Conservation (phyloP, 2,888 invertebrate genomes). For the Pristionchus mayeri region DNA sequence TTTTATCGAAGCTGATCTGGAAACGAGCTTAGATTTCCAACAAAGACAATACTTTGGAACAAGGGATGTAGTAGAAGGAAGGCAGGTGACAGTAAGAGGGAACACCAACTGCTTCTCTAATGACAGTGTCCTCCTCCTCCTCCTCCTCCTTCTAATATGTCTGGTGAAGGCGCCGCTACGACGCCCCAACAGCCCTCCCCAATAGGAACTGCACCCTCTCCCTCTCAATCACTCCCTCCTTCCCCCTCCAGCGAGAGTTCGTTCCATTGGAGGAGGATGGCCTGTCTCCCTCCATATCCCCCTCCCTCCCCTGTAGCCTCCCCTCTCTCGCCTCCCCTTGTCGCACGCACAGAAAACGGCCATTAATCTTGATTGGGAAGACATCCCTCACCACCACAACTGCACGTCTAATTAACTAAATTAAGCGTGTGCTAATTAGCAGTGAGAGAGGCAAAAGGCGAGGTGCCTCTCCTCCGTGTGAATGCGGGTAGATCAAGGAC, state of each 20-base stretch:
- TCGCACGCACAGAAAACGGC: conserved; percentile 17
- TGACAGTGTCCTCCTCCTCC: neutral
- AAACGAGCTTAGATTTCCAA: no score
- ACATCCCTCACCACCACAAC: neutral
- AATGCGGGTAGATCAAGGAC: neutral
- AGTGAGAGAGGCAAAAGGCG: neutral
- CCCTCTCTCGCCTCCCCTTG: neutral
- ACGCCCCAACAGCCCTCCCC: conserved; percentile 34
- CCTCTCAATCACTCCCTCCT: neutral
- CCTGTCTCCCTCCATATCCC: neutral
- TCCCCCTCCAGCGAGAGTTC: neutral
- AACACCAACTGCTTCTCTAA: conserved; percentile 13
- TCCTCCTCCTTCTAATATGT: conserved; percentile 31
- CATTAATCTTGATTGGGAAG: conserved; percentile 27
- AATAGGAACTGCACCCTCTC: neutral
- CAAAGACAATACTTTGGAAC: no score
- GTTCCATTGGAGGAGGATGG: neutral
- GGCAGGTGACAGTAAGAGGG: neutral
- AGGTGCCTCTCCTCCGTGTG: no score
- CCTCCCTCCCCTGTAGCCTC: neutral
- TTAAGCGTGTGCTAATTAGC: conserved; percentile 20
- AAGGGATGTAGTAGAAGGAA: neutral
- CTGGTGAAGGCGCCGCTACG: conserved; percentile 2
- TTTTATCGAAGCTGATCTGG: conserved; percentile 59
- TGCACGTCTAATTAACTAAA: conserved; percentile 37